Percentiles rank a stretch among this genome's conserved stretches.
These are phyloP conservation scores for Lagorchestes hirsutus DNA, from an alignment of 2,797 vertebrate genomes.

Conservation along the genomic window DNA sequence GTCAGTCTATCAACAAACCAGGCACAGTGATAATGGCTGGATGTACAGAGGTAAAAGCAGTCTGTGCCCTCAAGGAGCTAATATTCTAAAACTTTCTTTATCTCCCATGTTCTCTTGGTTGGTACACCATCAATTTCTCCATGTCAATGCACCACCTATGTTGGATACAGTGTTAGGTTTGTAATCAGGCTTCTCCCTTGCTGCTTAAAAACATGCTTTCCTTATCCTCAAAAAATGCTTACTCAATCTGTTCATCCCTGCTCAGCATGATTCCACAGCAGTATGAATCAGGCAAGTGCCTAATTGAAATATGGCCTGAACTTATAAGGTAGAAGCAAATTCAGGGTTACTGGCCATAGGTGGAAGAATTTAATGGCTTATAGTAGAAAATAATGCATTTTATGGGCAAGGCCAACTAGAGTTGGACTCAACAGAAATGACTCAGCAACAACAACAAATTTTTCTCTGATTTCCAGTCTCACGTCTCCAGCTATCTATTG, in stretches of 20 bases:
- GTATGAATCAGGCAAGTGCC: background rate
- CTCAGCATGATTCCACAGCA: background rate
- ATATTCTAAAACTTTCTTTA: background rate
- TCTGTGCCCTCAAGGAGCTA: background rate
- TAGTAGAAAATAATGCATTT: background rate
- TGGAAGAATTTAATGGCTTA: background rate
- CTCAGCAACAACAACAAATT: background rate
- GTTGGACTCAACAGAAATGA: background rate
- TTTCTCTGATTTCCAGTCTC: background rate
- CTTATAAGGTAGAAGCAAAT: background rate
- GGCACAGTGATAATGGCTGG: background rate
- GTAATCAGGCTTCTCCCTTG: background rate
- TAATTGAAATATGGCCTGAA: background rate
- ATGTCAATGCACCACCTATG: background rate
- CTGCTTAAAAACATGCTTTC: background rate
- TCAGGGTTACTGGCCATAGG: background rate
- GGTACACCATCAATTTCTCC: background rate
- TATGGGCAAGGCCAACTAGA: background rate
- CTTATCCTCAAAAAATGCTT: background rate
- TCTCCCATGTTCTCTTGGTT: background rate
- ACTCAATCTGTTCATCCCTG: background rate
- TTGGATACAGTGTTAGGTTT: background rate
- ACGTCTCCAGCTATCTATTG: background rate
- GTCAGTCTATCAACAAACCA: background rate
- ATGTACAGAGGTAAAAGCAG: background rate